phyloP scores from a whole-genome alignment of 2,888 invertebrate genomes.

The Lysandra coridon region DNA sequence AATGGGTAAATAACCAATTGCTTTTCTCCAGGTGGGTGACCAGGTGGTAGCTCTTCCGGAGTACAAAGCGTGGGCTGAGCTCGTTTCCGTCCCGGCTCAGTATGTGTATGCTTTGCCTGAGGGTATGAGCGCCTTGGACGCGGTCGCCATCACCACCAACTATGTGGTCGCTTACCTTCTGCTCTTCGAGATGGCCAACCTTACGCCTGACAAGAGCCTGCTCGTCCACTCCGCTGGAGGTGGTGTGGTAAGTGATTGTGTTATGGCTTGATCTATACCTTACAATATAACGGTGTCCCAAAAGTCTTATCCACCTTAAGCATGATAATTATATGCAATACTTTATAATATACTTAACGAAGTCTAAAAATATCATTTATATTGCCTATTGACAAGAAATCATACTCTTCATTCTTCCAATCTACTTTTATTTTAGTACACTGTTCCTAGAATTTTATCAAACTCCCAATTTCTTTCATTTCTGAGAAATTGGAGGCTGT shows the following conservation, averaged over 20 bases:
- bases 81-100: conserved; percentile 89
- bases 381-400: no score
- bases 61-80: conserved; percentile 92
- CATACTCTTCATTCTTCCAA: no score
- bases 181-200: conserved; percentile 90
- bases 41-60: conserved; percentile 92
- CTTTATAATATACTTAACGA: no score
- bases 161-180: conserved; percentile 92
- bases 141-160: conserved; percentile 91
- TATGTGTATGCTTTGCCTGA: conserved; percentile 89
- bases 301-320: no score
- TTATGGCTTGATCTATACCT: background rate
- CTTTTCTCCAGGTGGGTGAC: conserved; percentile 84
- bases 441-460: background rate
- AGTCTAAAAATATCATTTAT: no score
- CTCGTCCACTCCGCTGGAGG: conserved; percentile 93
- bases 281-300: no score
- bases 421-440: background rate
- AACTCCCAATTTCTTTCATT: background rate
- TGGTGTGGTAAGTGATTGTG: conserved; percentile 86
- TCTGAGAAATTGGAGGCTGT: background rate
- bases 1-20: background rate
- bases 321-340: no score
- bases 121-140: conserved; percentile 88
- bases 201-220: conserved; percentile 88